A percentile compares a stretch with the other conserved stretches of the same genome.
Evolutionary conservation across 2,797 vertebrate species (phyloP).

Genomic region (Cacajao melanocephalus): DNA sequence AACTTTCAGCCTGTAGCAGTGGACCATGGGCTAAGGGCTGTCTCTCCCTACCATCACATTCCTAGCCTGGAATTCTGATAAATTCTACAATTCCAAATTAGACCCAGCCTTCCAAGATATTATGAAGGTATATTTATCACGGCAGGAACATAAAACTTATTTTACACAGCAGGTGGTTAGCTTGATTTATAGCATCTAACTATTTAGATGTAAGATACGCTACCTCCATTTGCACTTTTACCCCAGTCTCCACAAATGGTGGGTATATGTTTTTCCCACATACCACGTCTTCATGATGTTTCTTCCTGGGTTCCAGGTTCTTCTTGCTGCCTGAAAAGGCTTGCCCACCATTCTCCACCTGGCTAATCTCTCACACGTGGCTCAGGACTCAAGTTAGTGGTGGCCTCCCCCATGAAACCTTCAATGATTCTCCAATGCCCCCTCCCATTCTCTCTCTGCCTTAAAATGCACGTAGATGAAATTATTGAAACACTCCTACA

Average conservation of each 20-base stretch:
- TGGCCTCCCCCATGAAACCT: background rate
- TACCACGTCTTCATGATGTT: background rate
- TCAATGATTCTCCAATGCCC: background rate
- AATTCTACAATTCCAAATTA: background rate
- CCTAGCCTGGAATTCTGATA: constrained; percentile 25
- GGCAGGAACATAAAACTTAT: background rate
- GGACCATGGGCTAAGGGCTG: background rate
- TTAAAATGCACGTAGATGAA: background rate
- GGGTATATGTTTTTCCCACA: accelerated
- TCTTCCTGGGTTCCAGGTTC: background rate
- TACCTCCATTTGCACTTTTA: background rate
- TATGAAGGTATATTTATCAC: constrained; percentile 1
- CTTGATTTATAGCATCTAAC: background rate
- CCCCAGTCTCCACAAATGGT: background rate
- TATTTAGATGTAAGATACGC: background rate
- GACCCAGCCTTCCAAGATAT: background rate
- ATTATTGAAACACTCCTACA: background rate
- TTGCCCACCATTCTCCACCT: background rate
- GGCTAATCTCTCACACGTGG: background rate
- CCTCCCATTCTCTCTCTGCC: background rate
- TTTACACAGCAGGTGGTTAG: background rate
- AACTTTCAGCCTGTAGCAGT: background rate
- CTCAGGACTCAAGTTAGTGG: background rate
- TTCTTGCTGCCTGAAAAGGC: background rate
- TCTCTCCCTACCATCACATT: background rate